Base-by-base conservation (phyloP, 2,113 vertebrate genomes). In the Pangasianodon hypophthalmus region DNA sequence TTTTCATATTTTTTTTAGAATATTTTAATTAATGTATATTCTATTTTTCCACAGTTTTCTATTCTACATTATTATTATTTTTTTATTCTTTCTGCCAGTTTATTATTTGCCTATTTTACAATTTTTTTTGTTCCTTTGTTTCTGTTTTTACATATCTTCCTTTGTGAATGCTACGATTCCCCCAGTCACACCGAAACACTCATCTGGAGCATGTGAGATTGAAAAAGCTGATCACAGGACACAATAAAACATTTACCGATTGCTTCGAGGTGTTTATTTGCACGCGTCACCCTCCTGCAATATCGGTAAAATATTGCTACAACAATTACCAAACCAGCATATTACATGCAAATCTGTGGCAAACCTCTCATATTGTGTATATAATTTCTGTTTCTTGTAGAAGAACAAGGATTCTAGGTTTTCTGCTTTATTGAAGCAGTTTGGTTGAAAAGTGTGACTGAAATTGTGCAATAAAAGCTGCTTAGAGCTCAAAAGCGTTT, bases 371-470 rank as follows among this genome's bases (percentile, higher is more conserved):
- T 64, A 64, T 14, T 85, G 41, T 64, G 19, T 44, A 29, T 85
- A 48, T 85, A 18, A 29, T 18, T 85, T 48, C 79, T 54, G 79
- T 54, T 32, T 19, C 14, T n/a, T 32, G 29, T 19, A 19, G 29
- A 80, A 48, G 26, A 81, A 19, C 50, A 54, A 14, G 8, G 29
- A 50, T 16, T 29, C 24, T 13, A 50, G 48, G 79, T 26, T 81
- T 60, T 54, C n/a, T 52, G 18, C 16, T 87, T 81, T 69, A 52
- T 54, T 69, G 69, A 88, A 82, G 73, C 37, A 50, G 41, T 48
- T 29, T 13, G 48, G n/a, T 56, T 48, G 24, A 48, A 4, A 67
- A 32, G 58, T 52, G 41, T 80, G 29, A 24, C 56, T 14, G 2
- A 14, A 58, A 79, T 62, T 21, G 19, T n/a, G 32, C 26, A 87